Percentiles rank a stretch among this genome's conserved stretches.
Evolutionary conservation across 2,888 invertebrate genomes (phyloP).

Genomic region (Ophion ventricosus): DNA sequence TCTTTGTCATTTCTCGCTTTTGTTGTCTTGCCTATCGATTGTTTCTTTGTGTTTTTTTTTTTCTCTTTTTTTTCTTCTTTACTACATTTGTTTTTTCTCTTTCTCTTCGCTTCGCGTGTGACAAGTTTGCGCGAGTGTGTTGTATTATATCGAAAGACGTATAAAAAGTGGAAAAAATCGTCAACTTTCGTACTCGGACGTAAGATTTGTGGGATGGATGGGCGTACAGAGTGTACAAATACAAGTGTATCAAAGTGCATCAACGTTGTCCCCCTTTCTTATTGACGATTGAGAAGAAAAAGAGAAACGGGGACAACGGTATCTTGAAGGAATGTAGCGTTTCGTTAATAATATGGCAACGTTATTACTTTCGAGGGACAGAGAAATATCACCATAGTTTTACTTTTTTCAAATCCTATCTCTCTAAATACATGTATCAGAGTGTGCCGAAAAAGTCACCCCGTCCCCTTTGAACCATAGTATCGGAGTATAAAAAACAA

Average conservation of each 20-base stretch:
- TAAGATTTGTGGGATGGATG: constrained; percentile 66
- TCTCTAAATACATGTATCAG: constrained; percentile 7
- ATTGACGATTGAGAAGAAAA: constrained; percentile 4
- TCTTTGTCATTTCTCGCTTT: constrained; percentile 54
- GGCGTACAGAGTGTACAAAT: constrained; percentile 24
- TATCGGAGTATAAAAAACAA: not conserved
- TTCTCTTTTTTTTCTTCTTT: constrained; percentile 27
- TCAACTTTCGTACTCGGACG: constrained; percentile 63
- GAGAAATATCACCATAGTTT: constrained; percentile 52
- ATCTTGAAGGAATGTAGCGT: constrained; percentile 60
- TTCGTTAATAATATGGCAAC: constrained; percentile 59
- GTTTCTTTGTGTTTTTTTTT: constrained; percentile 12
- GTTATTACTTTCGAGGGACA: constrained; percentile 53
- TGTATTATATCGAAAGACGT: constrained; percentile 71
- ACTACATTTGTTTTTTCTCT: constrained; percentile 10
- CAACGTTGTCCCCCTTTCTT: not conserved
- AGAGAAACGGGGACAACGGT: not conserved
- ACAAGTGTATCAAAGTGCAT: constrained; percentile 5
- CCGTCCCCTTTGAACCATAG: not conserved
- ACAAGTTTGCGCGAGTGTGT: constrained; percentile 1
- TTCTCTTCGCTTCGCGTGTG: not conserved
- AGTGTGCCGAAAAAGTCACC: not conserved
- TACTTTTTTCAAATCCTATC: constrained; percentile 28
- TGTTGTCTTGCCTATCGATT: constrained; percentile 34
- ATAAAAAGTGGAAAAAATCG: constrained; percentile 74